Evolutionary conservation across 1,140 invertebrate species (phyloP), one percentile per base, ranked within the genome.

Genomic region (Philaenus spumarius): DNA sequence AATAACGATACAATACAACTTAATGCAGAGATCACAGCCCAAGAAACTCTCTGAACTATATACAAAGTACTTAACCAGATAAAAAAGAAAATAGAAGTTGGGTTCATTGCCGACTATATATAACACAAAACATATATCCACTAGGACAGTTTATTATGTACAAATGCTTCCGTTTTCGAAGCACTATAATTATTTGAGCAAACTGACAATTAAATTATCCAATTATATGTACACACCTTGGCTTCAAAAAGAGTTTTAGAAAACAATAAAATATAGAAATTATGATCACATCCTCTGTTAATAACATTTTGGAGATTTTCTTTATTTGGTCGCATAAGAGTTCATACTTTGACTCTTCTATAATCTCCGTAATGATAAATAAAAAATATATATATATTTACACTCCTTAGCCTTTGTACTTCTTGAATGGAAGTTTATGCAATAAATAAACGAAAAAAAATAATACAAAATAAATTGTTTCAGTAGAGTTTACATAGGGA

Each of bases 11-110:
- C 59, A 63, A 64, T 64, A 64, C 59, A 66, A 66, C 64, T 64
- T 66, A 66, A 66, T 66, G 64, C 64, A 66, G 64, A 66, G 64
- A 66, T 66, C 64, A 66, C 64, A 66, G 64, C 64, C 64, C 62
- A 63, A 61, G 62, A 66, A 66, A 65, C 61, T 65, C 59, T 63
- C 61, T 65, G 62, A 66, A 66, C 58, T 66, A 66, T 66, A 64
- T 66, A 66, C 64, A 66, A 63, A 65, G 61, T 65, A 57, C 62
- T 40, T 60, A 63, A 65, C 56, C 46, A 63, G 62, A 63, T 61
- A 63, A 65, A 65, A 63, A 63, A 63, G 54, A 63, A 61, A 61
- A 60, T 58, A 60, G 24, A 62, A 61, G 56, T 65, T 62, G 63
- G 61, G 55, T 61, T 61, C 37, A 64, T 50, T 61, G 58, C 42